Percentiles rank a stretch among this genome's conserved stretches.
Conservation (phyloP, 2,797 vertebrate genomes). For the Tenualosa thibaudeaui region DNA sequence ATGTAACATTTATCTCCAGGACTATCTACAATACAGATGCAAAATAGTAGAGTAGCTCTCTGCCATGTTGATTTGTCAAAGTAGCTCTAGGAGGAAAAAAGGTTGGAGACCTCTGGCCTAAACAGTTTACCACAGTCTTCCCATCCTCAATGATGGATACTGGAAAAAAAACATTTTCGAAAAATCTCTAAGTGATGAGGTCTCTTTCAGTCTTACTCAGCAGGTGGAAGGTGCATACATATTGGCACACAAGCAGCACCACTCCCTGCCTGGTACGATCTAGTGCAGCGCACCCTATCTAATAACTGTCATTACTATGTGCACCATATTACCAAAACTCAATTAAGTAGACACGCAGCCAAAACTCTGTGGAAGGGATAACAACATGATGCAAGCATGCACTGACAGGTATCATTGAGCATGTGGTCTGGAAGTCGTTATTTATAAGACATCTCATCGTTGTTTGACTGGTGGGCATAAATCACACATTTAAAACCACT, state of each 20-base stretch:
- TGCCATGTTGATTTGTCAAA: too few species aligned
- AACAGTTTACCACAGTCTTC: too few species aligned
- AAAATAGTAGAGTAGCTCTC: too few species aligned
- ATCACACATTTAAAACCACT: constrained; percentile 57
- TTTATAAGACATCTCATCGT: constrained; percentile 34
- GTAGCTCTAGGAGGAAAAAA: too few species aligned
- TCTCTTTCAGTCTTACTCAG: constrained; percentile 29
- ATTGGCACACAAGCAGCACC: constrained; percentile 42
- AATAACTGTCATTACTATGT: constrained; percentile 61
- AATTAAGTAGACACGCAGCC: constrained; percentile 52
- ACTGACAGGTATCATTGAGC: constrained; percentile 42
- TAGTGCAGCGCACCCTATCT: constrained; percentile 54
- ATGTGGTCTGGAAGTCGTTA: constrained; percentile 46
- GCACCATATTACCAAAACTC: constrained; percentile 51
- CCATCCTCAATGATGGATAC: background rate
- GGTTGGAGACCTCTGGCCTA: too few species aligned
- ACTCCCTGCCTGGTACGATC: constrained; percentile 37
- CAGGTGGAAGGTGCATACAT: constrained; percentile 35
- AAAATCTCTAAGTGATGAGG: background rate
- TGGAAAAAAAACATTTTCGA: background rate
- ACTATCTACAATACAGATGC: too few species aligned
- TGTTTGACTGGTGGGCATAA: constrained; percentile 61
- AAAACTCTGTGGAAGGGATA: constrained; percentile 51
- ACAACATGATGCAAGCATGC: constrained; percentile 48
- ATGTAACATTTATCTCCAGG: too few species aligned